Base-by-base conservation (phyloP, 2,888 invertebrate species). In the Gastracanthus pulcherrimus region DNA sequence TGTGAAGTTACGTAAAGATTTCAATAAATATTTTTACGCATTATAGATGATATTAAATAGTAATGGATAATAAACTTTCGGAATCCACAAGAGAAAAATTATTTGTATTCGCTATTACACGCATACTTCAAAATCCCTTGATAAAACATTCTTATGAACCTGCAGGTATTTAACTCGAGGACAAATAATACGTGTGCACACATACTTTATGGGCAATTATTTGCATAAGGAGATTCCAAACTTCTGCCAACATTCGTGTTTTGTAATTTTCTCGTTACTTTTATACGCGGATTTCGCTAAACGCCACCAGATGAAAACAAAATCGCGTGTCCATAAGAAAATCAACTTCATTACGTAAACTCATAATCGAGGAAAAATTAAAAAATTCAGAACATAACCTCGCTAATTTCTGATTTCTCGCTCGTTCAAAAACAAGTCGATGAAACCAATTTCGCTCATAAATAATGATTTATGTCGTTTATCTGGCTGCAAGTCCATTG, bases 191-290 rank as follows among this genome's bases (percentile, higher is more conserved):
- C 11, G 19, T 23, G 60, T 51, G 11, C 34, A 51, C 26, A 58
- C 48, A 38, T 19, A 9, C 48, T 80, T 51, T 36, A 74, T 31
- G 58, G 51, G 69, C 67, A 74, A 60, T 72, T 78, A 78, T 78
- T 78, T 72, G 51, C 71, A 71, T 66, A 78, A 72, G 78, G 29
- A 26, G 62, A 78, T 71, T 71, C 31, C 51, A 16, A 70, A 71
- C 45, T 31, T 29, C 38, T 45, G 29, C 29, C 16, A 2, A 38
- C 26, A 67, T 29, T n/a, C 23, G 36, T 67, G 67, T 67, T 67
- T 67, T 67, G 45, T 26, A 67, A 67, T 67, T 67, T 45, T 29
- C 67, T 67, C 31, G 45, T 36, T 26, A 36, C 36, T 7, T 31
- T 4, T 9, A 7, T 9, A 11, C 58, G 26, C 2, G 13, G 11